These are phyloP conservation scores for Sceliomorpha sp. DNA, from an alignment of 2,888 invertebrate genomes.

Conservation along the genomic window DNA sequence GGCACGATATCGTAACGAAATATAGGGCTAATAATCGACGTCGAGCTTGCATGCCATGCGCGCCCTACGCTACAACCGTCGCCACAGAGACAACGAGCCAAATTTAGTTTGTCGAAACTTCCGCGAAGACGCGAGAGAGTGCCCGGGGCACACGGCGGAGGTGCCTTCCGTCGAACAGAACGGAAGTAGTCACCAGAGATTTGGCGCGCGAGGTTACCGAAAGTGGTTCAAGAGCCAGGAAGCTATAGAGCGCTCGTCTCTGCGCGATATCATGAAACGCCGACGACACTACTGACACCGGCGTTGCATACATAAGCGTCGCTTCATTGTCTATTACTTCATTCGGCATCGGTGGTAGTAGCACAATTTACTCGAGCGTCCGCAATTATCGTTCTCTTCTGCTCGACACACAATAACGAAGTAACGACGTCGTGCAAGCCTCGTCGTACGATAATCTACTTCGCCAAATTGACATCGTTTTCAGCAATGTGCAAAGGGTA, in stretches of 20 bases:
- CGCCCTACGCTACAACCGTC: too few relatives aligned
- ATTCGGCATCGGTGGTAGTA: constrained; percentile 31
- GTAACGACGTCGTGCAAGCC: constrained; percentile 34
- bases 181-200: constrained; percentile 47
- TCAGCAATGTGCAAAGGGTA: constrained; percentile 22
- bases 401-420: constrained; percentile 42
- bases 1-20: too few relatives aligned
- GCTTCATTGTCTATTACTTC: constrained; percentile 46
- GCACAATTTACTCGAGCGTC: constrained; percentile 43
- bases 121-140: constrained; percentile 23
- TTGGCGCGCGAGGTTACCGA: constrained; percentile 38
- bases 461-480: constrained; percentile 32
- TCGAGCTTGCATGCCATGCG: too few relatives aligned
- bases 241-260: constrained; percentile 31
- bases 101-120: constrained; percentile 21
- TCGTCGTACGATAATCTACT: constrained; percentile 38
- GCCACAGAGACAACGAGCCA: constrained; percentile 36
- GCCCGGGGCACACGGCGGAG: constrained; percentile 5
- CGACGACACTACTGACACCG: constrained; percentile 36
- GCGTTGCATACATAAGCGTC: constrained; percentile 29
- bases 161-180: constrained; percentile 35
- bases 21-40: too few relatives aligned
- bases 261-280: constrained; percentile 35
- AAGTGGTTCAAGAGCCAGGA: constrained; percentile 43
- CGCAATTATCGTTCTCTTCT: constrained; percentile 44